These are phyloP conservation scores for Corythoichthys intestinalis DNA, from an alignment of 2,113 vertebrate species.

Conservation along the genomic window DNA sequence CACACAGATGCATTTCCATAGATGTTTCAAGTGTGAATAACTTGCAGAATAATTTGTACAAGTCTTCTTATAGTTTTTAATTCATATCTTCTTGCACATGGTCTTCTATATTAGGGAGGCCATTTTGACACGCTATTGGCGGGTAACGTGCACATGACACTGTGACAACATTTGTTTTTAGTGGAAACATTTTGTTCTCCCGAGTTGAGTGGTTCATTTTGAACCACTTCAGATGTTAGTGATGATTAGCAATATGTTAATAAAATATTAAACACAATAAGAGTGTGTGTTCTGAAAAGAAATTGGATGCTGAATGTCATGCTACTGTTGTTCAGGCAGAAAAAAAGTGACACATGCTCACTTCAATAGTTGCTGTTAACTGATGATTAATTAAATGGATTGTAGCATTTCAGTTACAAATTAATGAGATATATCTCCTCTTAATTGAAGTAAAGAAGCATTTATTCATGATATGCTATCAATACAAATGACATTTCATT, in stretches of 20 bases:
- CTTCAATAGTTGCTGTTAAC: neutral
- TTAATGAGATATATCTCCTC: too few species aligned
- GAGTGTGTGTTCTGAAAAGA: too few species aligned
- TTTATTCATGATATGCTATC: too few species aligned
- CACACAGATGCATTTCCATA: constrained; percentile 2
- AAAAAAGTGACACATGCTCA: neutral
- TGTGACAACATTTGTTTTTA: neutral
- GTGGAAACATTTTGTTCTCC: neutral
- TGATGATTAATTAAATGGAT: neutral
- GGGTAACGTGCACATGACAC: neutral
- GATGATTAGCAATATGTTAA: neutral
- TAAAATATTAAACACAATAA: neutral
- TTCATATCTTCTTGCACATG: neutral
- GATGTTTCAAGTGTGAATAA: neutral
- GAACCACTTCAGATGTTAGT: neutral
- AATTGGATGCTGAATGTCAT: too few species aligned
- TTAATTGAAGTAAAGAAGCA: too few species aligned
- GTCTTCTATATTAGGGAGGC: neutral
- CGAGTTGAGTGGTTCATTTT: neutral
- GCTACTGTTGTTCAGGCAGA: too few species aligned
- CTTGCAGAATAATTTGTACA: neutral
- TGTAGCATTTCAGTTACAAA: too few species aligned
- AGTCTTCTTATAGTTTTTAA: neutral
- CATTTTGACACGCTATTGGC: constrained; percentile 2
- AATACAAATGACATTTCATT: too few species aligned